phyloP scores from a whole-genome alignment of 2,113 vertebrate genomes.

The Oncorhynchus mykiss region DNA sequence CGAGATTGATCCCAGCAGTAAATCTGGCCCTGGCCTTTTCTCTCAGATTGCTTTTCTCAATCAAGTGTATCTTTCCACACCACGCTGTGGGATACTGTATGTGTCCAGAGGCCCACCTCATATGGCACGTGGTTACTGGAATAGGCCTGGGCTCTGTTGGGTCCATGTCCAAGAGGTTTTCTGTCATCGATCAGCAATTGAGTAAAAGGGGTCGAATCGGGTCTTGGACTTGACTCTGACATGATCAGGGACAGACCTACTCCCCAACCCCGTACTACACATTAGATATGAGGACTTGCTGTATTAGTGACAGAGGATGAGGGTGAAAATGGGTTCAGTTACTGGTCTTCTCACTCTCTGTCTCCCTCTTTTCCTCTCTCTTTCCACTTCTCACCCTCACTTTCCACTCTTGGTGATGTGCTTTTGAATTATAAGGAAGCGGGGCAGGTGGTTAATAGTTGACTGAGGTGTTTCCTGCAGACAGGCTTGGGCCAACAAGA shows the following conservation, averaged over 20 bases:
- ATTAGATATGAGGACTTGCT: no score
- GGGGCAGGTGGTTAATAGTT: constrained; percentile 52
- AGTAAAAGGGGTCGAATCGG: no score
- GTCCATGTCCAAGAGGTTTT: no score
- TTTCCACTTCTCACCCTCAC: not conserved
- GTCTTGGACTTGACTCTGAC: no score
- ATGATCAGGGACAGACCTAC: no score
- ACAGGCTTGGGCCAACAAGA: constrained; percentile 53
- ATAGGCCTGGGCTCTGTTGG: no score
- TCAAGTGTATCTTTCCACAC: constrained; percentile 4
- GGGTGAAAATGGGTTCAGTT: not conserved
- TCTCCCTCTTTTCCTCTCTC: not conserved
- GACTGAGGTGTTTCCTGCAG: constrained; percentile 58
- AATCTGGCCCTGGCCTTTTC: constrained; percentile 23
- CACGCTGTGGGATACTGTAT: not conserved
- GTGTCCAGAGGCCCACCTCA: not conserved
- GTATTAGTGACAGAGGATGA: not conserved
- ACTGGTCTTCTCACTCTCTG: not conserved
- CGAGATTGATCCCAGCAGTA: constrained; percentile 46
- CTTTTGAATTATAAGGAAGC: constrained; percentile 40
- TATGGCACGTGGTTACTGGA: no score
- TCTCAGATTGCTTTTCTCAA: constrained; percentile 23
- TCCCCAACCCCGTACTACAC: no score
- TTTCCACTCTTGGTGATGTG: not conserved
- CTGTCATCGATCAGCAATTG: no score